Conservation (phyloP, 2,888 invertebrate genomes). For the Ischnura elegans region DNA sequence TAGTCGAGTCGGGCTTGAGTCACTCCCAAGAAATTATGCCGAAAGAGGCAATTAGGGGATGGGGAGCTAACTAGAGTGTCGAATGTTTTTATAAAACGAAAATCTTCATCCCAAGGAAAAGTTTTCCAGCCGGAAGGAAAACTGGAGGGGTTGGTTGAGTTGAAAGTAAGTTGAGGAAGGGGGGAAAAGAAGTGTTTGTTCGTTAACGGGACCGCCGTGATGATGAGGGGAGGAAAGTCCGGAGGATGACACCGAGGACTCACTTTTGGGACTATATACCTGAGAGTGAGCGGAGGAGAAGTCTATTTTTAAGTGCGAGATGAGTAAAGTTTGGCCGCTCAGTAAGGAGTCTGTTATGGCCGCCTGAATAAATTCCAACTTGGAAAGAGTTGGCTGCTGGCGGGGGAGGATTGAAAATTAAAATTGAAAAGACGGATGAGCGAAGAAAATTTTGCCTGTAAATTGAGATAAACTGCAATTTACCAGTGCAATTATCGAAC, state of each 20-base stretch:
- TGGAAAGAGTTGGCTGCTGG: neutral
- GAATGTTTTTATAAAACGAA: neutral
- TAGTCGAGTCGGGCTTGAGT: too few relatives aligned
- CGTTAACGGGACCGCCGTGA: constrained; percentile 34
- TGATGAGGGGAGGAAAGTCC: neutral
- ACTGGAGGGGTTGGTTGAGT: neutral
- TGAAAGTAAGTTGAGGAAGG: neutral
- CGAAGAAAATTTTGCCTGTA: neutral
- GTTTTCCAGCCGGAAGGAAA: neutral
- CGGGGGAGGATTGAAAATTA: neutral
- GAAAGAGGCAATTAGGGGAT: neutral
- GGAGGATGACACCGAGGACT: neutral
- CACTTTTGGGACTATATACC: neutral
- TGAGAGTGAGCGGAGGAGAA: neutral
- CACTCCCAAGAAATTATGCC: neutral
- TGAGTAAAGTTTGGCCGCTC: neutral
- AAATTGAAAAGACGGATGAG: neutral
- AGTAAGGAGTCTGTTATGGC: neutral
- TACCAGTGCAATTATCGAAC: neutral
- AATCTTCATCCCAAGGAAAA: neutral
- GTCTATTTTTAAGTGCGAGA: constrained; percentile 14
- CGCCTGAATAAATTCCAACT: constrained; percentile 27
- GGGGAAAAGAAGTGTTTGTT: neutral
- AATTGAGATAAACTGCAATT: constrained; percentile 1
- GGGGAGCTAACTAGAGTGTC: neutral